phyloP scores from a whole-genome alignment of 2,113 vertebrate species.

The Cacatua alba region DNA sequence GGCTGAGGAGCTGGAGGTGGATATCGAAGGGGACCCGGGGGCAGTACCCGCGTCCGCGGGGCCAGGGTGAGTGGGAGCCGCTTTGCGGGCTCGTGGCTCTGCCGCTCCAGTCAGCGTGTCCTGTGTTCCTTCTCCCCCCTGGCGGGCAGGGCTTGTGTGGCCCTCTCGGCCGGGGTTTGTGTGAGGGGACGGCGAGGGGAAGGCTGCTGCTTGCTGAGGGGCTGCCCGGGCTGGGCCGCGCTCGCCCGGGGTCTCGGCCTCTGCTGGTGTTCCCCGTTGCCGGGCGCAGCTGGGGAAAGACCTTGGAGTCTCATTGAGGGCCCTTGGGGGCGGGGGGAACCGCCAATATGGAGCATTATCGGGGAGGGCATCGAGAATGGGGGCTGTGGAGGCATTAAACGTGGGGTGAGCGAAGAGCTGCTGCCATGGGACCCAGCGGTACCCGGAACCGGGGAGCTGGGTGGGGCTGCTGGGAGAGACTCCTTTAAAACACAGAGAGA shows the following conservation, averaged over 20 bases:
- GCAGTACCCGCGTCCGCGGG: conserved; percentile 44
- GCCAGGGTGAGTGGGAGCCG: conserved; percentile 43
- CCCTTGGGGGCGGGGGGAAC: background rate
- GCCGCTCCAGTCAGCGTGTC: no score
- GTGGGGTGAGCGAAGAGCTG: background rate
- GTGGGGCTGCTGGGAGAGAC: background rate
- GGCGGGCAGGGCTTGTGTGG: no score
- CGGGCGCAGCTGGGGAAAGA: background rate
- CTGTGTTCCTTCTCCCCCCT: no score
- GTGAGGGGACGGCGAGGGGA: background rate
- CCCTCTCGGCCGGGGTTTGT: background rate
- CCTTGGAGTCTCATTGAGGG: background rate
- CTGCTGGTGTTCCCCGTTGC: background rate
- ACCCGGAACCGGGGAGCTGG: background rate
- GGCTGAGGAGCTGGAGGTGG: conserved; percentile 88
- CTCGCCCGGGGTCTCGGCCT: no score
- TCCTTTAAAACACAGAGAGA: background rate
- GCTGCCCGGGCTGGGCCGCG: background rate
- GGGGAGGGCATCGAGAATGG: background rate
- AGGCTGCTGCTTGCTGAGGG: background rate
- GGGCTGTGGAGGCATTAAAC: background rate
- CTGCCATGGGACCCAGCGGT: fast-evolving
- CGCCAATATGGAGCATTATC: fast-evolving
- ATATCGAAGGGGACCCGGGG: conserved; percentile 88
- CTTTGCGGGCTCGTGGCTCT: no score